These are phyloP conservation scores for Venturia canescens DNA, from an alignment of 1,140 invertebrate genomes.

Conservation along the genomic window DNA sequence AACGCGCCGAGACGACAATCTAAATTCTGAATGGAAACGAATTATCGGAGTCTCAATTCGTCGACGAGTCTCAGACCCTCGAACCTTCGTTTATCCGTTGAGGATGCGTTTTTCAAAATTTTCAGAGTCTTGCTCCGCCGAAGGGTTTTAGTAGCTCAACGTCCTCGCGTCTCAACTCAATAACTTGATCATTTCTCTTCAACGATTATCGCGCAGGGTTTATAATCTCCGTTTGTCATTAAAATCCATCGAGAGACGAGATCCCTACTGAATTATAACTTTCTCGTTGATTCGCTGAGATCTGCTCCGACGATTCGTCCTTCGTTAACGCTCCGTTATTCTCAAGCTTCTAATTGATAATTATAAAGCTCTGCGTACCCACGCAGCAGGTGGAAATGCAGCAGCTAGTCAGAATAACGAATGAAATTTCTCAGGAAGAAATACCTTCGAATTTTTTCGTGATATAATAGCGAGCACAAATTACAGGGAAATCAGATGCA, in stretches of 20 bases:
- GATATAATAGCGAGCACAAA: constrained; percentile 9
- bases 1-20: neutral
- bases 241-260: too few species aligned
- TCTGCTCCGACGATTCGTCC: neutral
- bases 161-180: too few species aligned
- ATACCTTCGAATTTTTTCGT: neutral
- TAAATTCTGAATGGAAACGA: constrained; percentile 8
- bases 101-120: neutral
- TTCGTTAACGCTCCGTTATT: neutral
- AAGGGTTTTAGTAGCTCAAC: too few species aligned
- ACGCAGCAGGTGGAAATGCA: too few species aligned
- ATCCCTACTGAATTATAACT: neutral
- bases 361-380: too few species aligned
- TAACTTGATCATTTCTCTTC: too few species aligned
- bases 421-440: neutral
- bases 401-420: neutral
- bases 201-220: too few species aligned
- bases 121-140: neutral
- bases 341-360: neutral
- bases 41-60: neutral
- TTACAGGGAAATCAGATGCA: constrained; percentile 67
- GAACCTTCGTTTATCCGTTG: too few species aligned
- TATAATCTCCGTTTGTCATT: too few species aligned
- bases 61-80: too few species aligned
- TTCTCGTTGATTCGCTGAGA: neutral